phyloP scores from a whole-genome alignment of 2,113 vertebrate genomes.

The Cromileptes altivelis region DNA sequence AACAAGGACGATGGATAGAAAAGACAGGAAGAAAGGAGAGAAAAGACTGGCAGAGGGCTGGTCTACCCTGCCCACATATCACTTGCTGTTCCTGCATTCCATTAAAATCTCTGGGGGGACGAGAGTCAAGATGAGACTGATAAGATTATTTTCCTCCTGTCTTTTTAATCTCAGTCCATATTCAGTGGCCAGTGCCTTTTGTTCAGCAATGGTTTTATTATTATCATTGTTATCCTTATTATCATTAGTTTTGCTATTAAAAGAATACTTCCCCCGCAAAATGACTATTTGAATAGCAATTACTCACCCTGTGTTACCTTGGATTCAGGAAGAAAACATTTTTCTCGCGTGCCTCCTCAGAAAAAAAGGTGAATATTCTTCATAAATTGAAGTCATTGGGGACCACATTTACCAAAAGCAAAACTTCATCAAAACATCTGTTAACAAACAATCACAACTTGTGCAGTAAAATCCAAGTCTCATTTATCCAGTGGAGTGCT shows the following conservation, averaged over 20 bases:
- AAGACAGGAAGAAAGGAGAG: conserved; percentile 59
- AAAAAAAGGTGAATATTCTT: no score
- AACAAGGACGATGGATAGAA: conserved; percentile 53
- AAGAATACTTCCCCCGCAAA: no score
- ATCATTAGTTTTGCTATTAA: background rate
- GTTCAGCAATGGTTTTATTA: background rate
- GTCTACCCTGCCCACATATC: conserved; percentile 73
- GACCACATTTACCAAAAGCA: no score
- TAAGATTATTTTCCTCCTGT: conserved; percentile 64
- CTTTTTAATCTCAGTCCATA: conserved; percentile 39
- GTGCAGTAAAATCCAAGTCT: no score
- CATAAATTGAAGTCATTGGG: no score
- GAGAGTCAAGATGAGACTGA: conserved; percentile 69
- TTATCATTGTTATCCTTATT: background rate
- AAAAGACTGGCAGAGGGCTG: conserved; percentile 61
- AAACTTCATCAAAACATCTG: no score
- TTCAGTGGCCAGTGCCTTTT: conserved; percentile 15
- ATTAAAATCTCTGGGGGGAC: conserved; percentile 67
- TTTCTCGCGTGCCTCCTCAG: no score
- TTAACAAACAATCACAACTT: no score
- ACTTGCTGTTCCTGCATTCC: conserved; percentile 76
- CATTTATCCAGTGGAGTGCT: no score
- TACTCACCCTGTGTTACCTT: no score
- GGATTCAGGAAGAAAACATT: no score
- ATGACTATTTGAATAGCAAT: no score